Evolutionary conservation across 2,113 vertebrate species (phyloP), one percentile per base, ranked within the genome.

Genomic region (Phrynocephalus versicolor): DNA sequence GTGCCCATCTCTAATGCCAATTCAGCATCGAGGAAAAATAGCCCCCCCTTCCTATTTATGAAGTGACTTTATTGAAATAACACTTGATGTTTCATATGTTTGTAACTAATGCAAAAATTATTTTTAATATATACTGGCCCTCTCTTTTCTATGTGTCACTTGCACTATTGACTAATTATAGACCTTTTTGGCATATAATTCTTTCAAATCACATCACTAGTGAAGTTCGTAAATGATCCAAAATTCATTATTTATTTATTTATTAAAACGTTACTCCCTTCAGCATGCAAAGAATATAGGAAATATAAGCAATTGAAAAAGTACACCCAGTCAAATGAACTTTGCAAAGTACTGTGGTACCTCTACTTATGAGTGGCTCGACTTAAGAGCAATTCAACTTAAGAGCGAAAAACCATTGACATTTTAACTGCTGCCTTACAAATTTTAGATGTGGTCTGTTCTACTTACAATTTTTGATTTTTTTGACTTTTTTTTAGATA

Each of bases 101-200:
- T 51, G 27, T 1, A 62, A 89, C 7, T 51, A 83, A 69, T 71
- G 91, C 30, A 87, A 33, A 88, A 86, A 92, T 91, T 84, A 62
- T 69, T 84, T 90, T 90, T 87, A 87, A 88, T 88, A 81, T 92
- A 87, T 67, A 81, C 21, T 25, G 91, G 85, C 78, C 75, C 82
- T 91, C 91, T 78, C 91, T n/a, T 87, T 70, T 79, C 76, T 87
- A 1, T 87, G 51, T 92, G 71, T 73, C 87, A 85, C 58, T 92
- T 93, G 58, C 86, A 85, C 72, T 88, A 86, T 82, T 91, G 89
- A 93, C 93, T 91, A 93, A 92, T 91, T 93, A 91, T 92, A 94
- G 91, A 93, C 92, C 92, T 92, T 58, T 89, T 88, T 0, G 71
- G 91, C 81, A 90, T 89, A 90, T 79, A 90, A 79, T 92, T 91